Conservation (phyloP, 2,797 vertebrate species). For the Falco concolor region DNA sequence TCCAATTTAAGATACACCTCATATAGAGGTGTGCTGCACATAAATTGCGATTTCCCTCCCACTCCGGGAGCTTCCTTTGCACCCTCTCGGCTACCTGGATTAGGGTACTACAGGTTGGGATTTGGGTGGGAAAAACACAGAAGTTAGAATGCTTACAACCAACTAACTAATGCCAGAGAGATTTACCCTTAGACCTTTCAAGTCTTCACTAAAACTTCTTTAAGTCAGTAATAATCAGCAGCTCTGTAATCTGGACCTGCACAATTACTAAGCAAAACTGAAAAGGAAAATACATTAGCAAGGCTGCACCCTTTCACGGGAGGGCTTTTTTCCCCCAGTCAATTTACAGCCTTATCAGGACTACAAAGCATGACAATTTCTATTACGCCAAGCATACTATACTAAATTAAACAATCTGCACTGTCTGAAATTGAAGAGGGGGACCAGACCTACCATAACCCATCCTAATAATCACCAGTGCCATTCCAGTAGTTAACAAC, state of each 20-base stretch:
- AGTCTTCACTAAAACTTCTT: neutral
- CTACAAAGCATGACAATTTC: neutral
- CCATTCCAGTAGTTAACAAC: neutral
- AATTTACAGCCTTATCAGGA: neutral
- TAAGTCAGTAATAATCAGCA: neutral
- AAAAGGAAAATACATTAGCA: neutral
- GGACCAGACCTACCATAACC: neutral
- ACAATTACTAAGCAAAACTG: neutral
- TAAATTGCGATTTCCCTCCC: neutral
- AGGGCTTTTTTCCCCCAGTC: neutral
- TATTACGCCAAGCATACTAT: neutral
- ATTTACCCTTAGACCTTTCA: neutral
- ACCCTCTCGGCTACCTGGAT: neutral
- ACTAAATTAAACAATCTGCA: neutral
- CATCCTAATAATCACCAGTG: neutral
- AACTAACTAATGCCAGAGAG: neutral
- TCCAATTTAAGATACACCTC: neutral
- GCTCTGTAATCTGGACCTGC: neutral
- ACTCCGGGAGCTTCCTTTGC: neutral
- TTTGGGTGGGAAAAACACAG: neutral
- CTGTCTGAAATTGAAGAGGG: neutral
- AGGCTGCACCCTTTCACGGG: neutral
- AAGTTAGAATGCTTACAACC: neutral
- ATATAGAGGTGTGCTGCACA: accelerated
- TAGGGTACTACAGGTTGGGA: neutral